Conservation (phyloP, 1,140 invertebrate genomes). For the Macrotrachela quadricornifera region DNA sequence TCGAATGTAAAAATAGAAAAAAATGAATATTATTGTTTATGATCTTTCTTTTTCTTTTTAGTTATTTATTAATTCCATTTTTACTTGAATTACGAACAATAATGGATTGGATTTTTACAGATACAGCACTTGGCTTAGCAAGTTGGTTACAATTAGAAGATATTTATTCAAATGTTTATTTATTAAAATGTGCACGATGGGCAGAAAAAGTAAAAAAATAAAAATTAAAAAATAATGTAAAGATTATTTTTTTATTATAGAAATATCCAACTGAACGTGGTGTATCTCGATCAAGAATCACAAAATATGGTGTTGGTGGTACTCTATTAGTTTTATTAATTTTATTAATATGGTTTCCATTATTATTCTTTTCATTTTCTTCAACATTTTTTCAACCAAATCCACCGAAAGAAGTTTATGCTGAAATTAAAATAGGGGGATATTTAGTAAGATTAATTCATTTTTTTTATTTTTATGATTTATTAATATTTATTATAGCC, state of each 20-base stretch:
- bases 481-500: constrained; percentile 35
- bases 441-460: constrained; percentile 34
- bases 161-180: constrained; percentile 84
- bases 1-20: background rate
- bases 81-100: constrained; percentile 79
- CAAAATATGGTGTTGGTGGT: constrained; percentile 77
- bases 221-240: too few species aligned
- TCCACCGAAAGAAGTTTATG: constrained; percentile 56
- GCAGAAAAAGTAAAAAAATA: constrained; percentile 42
- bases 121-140: constrained; percentile 85
- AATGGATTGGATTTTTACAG: constrained; percentile 99
- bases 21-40: background rate
- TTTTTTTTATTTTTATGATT: background rate
- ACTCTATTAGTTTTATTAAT: constrained; percentile 63
- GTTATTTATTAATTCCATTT: constrained; percentile 84
- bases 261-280: constrained; percentile 75
- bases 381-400: constrained; percentile 61
- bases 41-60: constrained; percentile 31
- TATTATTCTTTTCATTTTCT: constrained; percentile 80
- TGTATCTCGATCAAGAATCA: constrained; percentile 48
- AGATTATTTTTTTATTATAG: constrained; percentile 11
- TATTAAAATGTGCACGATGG: constrained; percentile 72
- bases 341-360: constrained; percentile 85
- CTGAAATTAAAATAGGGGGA: constrained; percentile 60
- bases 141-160: constrained; percentile 99